Evolutionary conservation across 2,113 vertebrate genomes (phyloP), one percentile per base, ranked within the genome.

Genomic region (Semnornis frantzii): DNA sequence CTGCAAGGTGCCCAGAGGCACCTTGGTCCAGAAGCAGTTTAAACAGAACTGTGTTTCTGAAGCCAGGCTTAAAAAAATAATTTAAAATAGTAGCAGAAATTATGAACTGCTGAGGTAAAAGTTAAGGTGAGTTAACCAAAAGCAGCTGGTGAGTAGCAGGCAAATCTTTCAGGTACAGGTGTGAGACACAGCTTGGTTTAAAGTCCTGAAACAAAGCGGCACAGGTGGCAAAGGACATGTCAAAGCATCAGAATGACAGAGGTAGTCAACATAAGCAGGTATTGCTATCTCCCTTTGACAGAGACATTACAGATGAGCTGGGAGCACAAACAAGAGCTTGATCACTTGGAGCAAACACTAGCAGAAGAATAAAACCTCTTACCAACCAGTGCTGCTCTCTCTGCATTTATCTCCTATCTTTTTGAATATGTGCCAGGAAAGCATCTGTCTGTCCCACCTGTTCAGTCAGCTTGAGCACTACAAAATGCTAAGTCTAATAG

Each of bases 321-420:
- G 52, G 57, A 68, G 23, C 31, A 44, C 25, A 64, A 62, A 37
- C 19, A 46, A 59, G 8, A 70, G 18, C 21, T 71, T 75, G 19
- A n/a, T 60, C 19, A 5, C 15, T 87, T 73, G 31, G 5, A 1
- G 0, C 46, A 60, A 69, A 37, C 7, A 17, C 20, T 31, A n/a
- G n/a, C 12, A 44, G 7, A 12, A 73, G 72, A 39, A 21, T 17
- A 14, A 0, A 34, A 31, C 25, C 30, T 80, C n/a, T 50, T 34
- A 31, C 70, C 46, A 34, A 0, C 23, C 18, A 18, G 9, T 50
- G 23, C 44, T 87, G 44, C 7, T 12, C 7, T 59, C 12, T 87
- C 9, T 4, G 17, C 1, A 4, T n/a, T 72, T 74, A 34, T 58
- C 9, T 64, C 0, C 0, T 34, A 17, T 15, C 48, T 48, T 65